These are phyloP conservation scores for Probaryconus sp. DNA, from an alignment of 1,140 invertebrate genomes.

Conservation along the genomic window DNA sequence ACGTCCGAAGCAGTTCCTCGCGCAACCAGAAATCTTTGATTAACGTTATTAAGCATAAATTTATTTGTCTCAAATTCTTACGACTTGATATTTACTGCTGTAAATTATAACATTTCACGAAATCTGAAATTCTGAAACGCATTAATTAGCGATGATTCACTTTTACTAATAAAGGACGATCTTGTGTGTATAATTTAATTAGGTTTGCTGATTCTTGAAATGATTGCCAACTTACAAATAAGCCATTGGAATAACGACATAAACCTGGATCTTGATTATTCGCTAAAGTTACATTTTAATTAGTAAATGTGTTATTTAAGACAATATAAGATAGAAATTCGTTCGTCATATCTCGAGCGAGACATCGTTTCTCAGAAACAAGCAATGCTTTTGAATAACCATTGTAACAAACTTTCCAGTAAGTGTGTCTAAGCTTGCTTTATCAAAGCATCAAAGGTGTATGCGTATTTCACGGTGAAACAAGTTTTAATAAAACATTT, in stretches of 20 bases:
- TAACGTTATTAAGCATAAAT: too few species aligned
- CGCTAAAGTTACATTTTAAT: slow-evolving; percentile 35
- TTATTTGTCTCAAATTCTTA: too few species aligned
- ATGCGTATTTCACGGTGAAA: slow-evolving; percentile 38
- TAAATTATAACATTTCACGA: too few species aligned
- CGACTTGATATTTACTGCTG: too few species aligned
- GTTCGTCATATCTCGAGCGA: slow-evolving; percentile 31
- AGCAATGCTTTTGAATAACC: slow-evolving; percentile 43
- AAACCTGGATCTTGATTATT: slow-evolving; percentile 6
- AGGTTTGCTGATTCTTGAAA: neutral
- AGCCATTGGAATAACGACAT: slow-evolving; percentile 2
- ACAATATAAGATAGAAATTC: slow-evolving; percentile 26
- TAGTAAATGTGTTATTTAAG: slow-evolving; percentile 35
- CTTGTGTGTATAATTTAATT: slow-evolving; percentile 1
- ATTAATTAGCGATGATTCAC: neutral
- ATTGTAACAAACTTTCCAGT: slow-evolving; percentile 52
- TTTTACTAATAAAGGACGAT: too few species aligned
- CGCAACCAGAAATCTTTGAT: too few species aligned
- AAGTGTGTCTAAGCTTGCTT: slow-evolving; percentile 35
- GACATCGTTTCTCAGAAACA: slow-evolving; percentile 26
- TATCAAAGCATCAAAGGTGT: slow-evolving; percentile 43
- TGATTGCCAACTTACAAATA: slow-evolving; percentile 11
- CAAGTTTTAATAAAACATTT: slow-evolving; percentile 52
- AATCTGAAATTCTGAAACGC: too few species aligned
- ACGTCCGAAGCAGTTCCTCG: too few species aligned